phyloP scores from a whole-genome alignment of 1,140 invertebrate genomes.

The Tachypleus tridentatus region DNA sequence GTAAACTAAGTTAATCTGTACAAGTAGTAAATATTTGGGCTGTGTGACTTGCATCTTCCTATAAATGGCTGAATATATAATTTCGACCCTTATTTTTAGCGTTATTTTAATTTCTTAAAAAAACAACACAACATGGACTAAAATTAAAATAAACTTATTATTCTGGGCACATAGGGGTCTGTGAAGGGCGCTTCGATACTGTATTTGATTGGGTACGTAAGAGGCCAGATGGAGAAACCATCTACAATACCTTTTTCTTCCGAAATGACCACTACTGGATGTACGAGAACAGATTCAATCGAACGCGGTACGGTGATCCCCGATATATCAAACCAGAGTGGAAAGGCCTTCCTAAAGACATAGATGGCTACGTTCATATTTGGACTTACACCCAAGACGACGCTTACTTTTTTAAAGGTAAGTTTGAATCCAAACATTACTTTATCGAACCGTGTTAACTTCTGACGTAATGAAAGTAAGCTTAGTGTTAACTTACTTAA shows the following conservation, averaged over 20 bases:
- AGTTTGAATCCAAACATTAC: not conserved
- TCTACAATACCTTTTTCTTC: conserved; percentile 39
- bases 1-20: too few relatives aligned
- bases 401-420: conserved; percentile 36
- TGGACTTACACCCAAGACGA: conserved; percentile 27
- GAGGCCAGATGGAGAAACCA: conserved; percentile 27
- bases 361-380: conserved; percentile 34
- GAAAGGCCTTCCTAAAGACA: conserved; percentile 30
- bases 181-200: conserved; percentile 33
- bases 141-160: too few relatives aligned
- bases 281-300: conserved; percentile 36
- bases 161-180: conserved; percentile 27
- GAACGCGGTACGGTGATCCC: conserved; percentile 36
- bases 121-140: too few relatives aligned
- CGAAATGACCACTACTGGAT: conserved; percentile 35
- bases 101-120: too few relatives aligned
- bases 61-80: too few relatives aligned
- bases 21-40: too few relatives aligned
- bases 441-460: too few relatives aligned
- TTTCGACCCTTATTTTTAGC: too few relatives aligned
- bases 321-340: conserved; percentile 32
- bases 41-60: too few relatives aligned
- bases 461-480: too few relatives aligned
- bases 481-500: too few relatives aligned
- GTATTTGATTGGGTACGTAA: conserved; percentile 35